A percentile compares a stretch with the other conserved stretches of the same genome.
These are phyloP conservation scores for Zelostemma sp. DNA, from an alignment of 1,140 invertebrate genomes.

Conservation along the genomic window DNA sequence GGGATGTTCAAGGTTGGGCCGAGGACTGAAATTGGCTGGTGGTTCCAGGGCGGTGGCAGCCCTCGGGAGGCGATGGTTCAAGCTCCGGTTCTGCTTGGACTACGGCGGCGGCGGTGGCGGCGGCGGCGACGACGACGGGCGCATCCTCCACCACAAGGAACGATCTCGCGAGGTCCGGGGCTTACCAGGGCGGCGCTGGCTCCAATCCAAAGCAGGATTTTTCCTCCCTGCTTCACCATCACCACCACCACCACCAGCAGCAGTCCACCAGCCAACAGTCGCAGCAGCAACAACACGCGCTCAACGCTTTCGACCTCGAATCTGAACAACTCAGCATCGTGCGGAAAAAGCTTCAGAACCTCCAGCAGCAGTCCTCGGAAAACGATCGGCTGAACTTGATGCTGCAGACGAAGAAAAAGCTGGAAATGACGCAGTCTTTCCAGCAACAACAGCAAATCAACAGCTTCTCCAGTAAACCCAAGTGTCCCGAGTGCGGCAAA, in stretches of 20 bases:
- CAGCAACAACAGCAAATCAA: slow-evolving; percentile 46
- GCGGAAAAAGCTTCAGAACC: slow-evolving; percentile 65
- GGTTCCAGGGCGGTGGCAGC: slow-evolving; percentile 72
- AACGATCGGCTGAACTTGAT: slow-evolving; percentile 60
- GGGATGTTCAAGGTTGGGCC: slow-evolving; percentile 65
- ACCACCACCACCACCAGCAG: slow-evolving; percentile 53
- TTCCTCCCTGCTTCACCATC: slow-evolving; percentile 52
- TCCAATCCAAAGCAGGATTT: slow-evolving; percentile 53
- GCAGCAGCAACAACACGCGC: slow-evolving; percentile 46
- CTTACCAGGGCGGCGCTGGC: slow-evolving; percentile 51
- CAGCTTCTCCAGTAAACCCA: slow-evolving; percentile 69
- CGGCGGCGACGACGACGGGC: slow-evolving; percentile 35
- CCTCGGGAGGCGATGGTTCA: slow-evolving; percentile 68
- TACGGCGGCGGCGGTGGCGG: not conserved
- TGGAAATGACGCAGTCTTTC: slow-evolving; percentile 58
- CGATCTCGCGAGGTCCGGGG: slow-evolving; percentile 55
- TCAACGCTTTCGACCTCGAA: slow-evolving; percentile 54
- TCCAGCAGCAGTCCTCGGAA: slow-evolving; percentile 51
- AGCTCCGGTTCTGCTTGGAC: slow-evolving; percentile 65
- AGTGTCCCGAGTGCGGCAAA: slow-evolving; percentile 78
- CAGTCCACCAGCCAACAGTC: slow-evolving; percentile 56
- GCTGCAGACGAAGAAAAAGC: slow-evolving; percentile 64
- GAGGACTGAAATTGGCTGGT: slow-evolving; percentile 71
- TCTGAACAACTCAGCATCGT: slow-evolving; percentile 61
- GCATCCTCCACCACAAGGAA: slow-evolving; percentile 54